phyloP scores from a whole-genome alignment of 1,140 invertebrate genomes.

The Dermatophagoides farinae region DNA sequence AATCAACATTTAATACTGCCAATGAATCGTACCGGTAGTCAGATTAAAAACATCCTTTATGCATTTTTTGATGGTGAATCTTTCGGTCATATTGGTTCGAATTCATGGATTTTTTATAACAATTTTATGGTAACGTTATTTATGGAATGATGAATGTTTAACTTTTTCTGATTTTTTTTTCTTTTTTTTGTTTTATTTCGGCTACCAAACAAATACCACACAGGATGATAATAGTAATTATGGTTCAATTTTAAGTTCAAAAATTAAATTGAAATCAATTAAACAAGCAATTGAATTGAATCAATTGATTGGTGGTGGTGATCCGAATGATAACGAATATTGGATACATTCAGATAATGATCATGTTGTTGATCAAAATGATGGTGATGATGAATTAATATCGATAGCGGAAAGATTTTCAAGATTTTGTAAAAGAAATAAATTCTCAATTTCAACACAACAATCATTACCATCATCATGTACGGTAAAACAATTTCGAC shows the following conservation, averaged over 20 bases:
- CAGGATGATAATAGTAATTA: too few relatives aligned
- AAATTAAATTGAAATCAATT: not conserved
- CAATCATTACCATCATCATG: too few relatives aligned
- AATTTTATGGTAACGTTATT: slow-evolving; percentile 19
- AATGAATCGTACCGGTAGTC: slow-evolving; percentile 16
- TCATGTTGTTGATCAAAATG: too few relatives aligned
- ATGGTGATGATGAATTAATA: not conserved
- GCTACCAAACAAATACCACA: not conserved
- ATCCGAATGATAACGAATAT: not conserved
- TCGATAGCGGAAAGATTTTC: too few relatives aligned
- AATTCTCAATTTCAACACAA: not conserved
- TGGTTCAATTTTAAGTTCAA: not conserved
- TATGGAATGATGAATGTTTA: not conserved
- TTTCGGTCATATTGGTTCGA: slow-evolving; percentile 84
- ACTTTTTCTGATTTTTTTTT: not conserved
- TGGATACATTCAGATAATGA: not conserved
- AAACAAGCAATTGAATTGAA: not conserved
- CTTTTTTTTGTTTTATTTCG: too few relatives aligned
- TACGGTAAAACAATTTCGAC: not conserved
- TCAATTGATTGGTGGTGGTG: not conserved
- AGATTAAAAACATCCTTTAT: slow-evolving; percentile 49
- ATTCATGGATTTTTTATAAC: slow-evolving; percentile 67
- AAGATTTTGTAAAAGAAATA: not conserved
- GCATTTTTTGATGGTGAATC: slow-evolving; percentile 76
- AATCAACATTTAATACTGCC: slow-evolving; percentile 23